These are phyloP conservation scores for Drosophila mercatorum DNA, from an alignment of 2,888 invertebrate genomes.

Conservation along the genomic window DNA sequence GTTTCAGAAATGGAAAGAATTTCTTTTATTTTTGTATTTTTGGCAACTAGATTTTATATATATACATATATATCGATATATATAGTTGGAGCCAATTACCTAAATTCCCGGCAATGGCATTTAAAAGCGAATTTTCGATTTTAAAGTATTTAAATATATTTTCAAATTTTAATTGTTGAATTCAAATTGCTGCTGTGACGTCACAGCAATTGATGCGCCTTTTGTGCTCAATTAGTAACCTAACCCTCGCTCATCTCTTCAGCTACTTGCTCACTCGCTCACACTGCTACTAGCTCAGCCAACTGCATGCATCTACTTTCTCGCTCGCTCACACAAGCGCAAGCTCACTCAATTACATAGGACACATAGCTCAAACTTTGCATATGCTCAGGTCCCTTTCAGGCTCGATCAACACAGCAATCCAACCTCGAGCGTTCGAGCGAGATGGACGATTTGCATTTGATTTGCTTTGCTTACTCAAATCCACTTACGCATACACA, in stretches of 20 bases:
- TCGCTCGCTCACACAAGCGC: not conserved
- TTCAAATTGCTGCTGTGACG: not conserved
- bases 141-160: not conserved
- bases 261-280: not conserved
- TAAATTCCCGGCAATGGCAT: constrained; percentile 4
- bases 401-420: not conserved
- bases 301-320: not conserved
- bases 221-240: not conserved
- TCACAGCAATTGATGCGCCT: not conserved
- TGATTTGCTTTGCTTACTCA: not conserved
- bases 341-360: not conserved
- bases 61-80: not conserved
- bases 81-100: constrained; percentile 1
- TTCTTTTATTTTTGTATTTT: not conserved
- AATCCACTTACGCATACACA: not conserved
- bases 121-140: not conserved
- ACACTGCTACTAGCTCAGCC: not conserved
- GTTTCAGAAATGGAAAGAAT: constrained; percentile 24
- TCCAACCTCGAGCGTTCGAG: not conserved
- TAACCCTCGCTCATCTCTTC: not conserved
- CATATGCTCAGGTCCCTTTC: not conserved
- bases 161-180: not conserved
- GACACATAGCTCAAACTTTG: not conserved
- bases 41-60: constrained; percentile 20
- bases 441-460: not conserved